phyloP scores from a whole-genome alignment of 2,888 invertebrate genomes.

The Caenorhabditis auriculariae region DNA sequence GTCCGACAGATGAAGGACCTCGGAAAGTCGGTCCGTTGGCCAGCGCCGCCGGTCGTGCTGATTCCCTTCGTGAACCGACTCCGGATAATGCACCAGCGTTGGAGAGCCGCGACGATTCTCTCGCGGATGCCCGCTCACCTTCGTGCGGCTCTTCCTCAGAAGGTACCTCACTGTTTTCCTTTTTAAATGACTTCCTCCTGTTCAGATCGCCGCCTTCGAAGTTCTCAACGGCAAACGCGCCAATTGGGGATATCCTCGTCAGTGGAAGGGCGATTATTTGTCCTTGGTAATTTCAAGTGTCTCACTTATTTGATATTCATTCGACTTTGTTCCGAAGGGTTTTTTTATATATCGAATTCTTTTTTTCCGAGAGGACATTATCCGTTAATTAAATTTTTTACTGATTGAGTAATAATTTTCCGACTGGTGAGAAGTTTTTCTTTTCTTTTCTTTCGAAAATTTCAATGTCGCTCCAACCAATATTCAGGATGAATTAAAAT shows the following conservation, averaged over 20 bases:
- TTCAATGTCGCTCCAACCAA: too few relatives aligned
- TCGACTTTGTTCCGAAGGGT: too few relatives aligned
- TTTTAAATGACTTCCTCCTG: too few relatives aligned
- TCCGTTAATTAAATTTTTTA: too few relatives aligned
- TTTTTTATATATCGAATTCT: too few relatives aligned
- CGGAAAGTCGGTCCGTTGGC: slow-evolving; percentile 82
- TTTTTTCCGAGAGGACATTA: too few relatives aligned
- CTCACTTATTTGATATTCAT: too few relatives aligned
- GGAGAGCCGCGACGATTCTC: slow-evolving; percentile 54
- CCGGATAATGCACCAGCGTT: slow-evolving; percentile 46
- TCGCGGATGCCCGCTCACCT: slow-evolving; percentile 51
- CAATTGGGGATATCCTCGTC: slow-evolving; percentile 77
- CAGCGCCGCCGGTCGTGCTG: slow-evolving; percentile 76
- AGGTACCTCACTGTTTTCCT: not conserved
- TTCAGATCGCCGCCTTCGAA: slow-evolving; percentile 74
- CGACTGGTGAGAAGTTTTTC: too few relatives aligned
- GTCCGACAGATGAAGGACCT: slow-evolving; percentile 75
- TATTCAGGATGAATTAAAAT: too few relatives aligned
- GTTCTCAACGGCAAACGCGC: slow-evolving; percentile 73
- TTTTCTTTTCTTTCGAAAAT: too few relatives aligned
- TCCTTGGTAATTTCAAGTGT: slow-evolving; percentile 65
- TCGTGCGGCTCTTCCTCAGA: slow-evolving; percentile 16
- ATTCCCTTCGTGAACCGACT: slow-evolving; percentile 69
- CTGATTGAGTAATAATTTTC: too few relatives aligned
- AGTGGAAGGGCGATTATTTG: slow-evolving; percentile 84